Conservation (phyloP, 2,888 invertebrate species). For the Latrodectus elegans region DNA sequence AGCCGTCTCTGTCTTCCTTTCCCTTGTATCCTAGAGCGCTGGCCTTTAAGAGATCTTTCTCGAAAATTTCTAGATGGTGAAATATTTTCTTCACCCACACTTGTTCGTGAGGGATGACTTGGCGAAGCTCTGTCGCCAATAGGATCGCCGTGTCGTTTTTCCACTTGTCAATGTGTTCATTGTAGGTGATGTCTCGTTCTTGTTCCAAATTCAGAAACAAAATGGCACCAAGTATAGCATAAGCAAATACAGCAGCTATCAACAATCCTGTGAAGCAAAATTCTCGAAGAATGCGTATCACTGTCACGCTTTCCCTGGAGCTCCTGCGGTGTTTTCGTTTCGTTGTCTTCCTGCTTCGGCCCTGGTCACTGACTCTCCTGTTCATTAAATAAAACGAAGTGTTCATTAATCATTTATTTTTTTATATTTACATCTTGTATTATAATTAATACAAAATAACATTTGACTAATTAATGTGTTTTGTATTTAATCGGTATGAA, state of each 20-base stretch:
- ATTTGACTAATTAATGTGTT: too few relatives aligned
- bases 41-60: constrained; percentile 52
- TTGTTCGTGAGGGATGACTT: constrained; percentile 71
- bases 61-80: constrained; percentile 47
- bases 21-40: constrained; percentile 43
- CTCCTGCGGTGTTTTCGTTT: too few relatives aligned
- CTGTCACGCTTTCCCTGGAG: neutral
- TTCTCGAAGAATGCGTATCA: neutral
- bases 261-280: neutral
- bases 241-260: neutral
- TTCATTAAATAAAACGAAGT: too few relatives aligned
- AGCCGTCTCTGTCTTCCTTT: neutral
- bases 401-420: too few relatives aligned
- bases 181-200: constrained; percentile 20
- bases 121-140: constrained; percentile 72
- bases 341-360: too few relatives aligned
- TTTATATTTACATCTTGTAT: too few relatives aligned
- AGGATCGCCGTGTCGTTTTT: constrained; percentile 70
- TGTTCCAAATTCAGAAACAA: constrained; percentile 49
- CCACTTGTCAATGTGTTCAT: constrained; percentile 32
- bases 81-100: constrained; percentile 70
- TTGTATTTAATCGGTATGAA: too few relatives aligned
- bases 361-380: too few relatives aligned
- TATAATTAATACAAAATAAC: too few relatives aligned
- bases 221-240: constrained; percentile 6